Evolutionary conservation across 2,113 vertebrate genomes (phyloP).

Genomic region (Oceanites oceanicus): DNA sequence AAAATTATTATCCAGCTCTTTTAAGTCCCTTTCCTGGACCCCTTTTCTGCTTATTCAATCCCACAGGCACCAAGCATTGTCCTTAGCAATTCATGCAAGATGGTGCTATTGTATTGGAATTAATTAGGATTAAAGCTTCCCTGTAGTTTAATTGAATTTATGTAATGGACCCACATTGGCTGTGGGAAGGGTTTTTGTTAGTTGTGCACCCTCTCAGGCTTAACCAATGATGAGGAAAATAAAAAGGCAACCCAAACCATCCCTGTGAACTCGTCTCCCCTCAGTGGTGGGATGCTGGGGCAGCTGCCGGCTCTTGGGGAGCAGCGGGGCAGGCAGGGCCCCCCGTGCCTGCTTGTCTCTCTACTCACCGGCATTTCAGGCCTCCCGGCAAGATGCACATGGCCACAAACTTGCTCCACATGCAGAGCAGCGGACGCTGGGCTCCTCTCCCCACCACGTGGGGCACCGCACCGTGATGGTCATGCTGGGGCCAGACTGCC

Average conservation of each 20-base stretch:
- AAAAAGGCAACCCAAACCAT: neutral
- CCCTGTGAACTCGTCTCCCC: neutral
- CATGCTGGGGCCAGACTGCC: neutral
- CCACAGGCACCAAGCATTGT: neutral
- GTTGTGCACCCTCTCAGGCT: neutral
- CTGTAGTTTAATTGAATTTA: conserved; percentile 10
- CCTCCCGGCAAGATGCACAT: neutral
- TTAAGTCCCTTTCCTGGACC: neutral
- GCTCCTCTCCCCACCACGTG: fast-evolving
- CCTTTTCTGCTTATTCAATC: neutral
- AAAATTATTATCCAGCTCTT: neutral
- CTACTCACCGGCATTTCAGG: neutral
- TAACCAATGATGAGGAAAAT: neutral
- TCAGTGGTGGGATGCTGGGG: fast-evolving
- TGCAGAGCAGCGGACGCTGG: fast-evolving
- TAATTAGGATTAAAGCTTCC: conserved; percentile 16
- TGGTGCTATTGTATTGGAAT: conserved; percentile 21
- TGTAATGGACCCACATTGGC: neutral
- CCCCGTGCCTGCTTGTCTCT: neutral
- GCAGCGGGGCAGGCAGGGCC: neutral
- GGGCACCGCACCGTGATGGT: neutral
- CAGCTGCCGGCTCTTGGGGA: neutral
- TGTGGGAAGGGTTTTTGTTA: neutral
- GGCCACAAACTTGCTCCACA: neutral
- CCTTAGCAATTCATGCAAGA: conserved; percentile 17